Conservation (phyloP, 1,140 invertebrate species). For the Penaeus japonicus region DNA sequence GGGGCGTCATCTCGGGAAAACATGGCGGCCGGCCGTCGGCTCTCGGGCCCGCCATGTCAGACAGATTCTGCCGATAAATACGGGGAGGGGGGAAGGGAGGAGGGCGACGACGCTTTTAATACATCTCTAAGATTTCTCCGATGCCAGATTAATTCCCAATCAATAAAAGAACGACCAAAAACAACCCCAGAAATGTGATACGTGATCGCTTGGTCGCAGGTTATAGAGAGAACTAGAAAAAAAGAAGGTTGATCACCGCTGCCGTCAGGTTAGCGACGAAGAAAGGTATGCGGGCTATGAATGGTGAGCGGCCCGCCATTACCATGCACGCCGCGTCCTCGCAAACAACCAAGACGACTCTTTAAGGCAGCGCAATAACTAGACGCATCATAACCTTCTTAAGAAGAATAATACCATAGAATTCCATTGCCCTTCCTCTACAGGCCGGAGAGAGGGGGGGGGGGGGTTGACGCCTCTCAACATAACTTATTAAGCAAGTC, state of each 20-base stretch:
- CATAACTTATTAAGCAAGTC: not conserved
- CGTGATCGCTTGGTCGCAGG: not conserved
- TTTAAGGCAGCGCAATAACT: conserved; percentile 25
- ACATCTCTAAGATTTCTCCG: not conserved
- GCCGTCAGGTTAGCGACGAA: not conserved
- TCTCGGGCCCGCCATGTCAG: conserved; percentile 35
- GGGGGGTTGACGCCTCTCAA: not conserved
- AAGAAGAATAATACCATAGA: not conserved
- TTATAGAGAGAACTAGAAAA: not conserved
- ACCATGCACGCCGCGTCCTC: conserved; percentile 30
- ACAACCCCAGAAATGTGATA: too few relatives aligned
- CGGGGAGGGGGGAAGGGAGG: too few relatives aligned
- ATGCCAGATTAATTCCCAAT: not conserved
- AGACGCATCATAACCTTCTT: not conserved
- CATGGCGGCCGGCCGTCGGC: conserved; percentile 52
- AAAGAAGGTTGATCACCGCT: not conserved
- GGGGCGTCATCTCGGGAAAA: conserved; percentile 48
- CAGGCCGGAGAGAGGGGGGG: not conserved
- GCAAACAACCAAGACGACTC: conserved; percentile 20
- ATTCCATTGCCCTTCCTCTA: not conserved
- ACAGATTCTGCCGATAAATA: conserved; percentile 51
- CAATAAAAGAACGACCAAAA: too few relatives aligned
- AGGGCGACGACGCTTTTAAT: conserved; percentile 37
- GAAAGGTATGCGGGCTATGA: conserved; percentile 38
- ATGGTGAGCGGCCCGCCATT: conserved; percentile 28